Percentiles rank a stretch among this genome's conserved stretches.
Conservation (phyloP, 2,113 vertebrate genomes). For the Stegostoma tigrinum region DNA sequence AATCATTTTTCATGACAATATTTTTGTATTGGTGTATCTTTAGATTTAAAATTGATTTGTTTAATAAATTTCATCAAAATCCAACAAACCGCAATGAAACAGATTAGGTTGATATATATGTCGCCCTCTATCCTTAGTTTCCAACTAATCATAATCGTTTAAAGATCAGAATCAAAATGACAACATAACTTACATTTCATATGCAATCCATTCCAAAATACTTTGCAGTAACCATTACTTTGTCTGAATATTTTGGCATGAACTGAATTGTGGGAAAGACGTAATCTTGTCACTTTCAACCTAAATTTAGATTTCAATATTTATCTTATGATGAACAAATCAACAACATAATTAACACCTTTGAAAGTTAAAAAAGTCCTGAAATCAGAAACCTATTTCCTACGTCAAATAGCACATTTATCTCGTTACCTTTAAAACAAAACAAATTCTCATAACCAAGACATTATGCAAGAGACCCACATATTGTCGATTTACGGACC, state of each 20-base stretch:
- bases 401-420: neutral
- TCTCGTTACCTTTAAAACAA: neutral
- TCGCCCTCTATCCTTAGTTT: neutral
- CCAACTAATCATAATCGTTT: neutral
- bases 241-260: neutral
- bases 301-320: neutral
- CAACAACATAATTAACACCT: neutral
- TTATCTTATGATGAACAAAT: neutral
- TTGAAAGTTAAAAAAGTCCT: neutral
- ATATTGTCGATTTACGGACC: neutral
- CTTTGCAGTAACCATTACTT: neutral
- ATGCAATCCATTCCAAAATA: neutral
- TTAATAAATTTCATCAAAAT: too few relatives aligned
- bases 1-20: neutral
- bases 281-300: neutral
- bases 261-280: neutral
- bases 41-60: too few relatives aligned
- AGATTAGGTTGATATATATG: neutral
- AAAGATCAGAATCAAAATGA: neutral
- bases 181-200: neutral
- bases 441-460: neutral
- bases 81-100: neutral
- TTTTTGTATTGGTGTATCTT: neutral
- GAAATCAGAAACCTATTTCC: neutral
- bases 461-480: neutral